A percentile compares a stretch with the other conserved stretches of the same genome.
Evolutionary conservation across 2,797 vertebrate species (phyloP).

Genomic region (Menidia menidia): DNA sequence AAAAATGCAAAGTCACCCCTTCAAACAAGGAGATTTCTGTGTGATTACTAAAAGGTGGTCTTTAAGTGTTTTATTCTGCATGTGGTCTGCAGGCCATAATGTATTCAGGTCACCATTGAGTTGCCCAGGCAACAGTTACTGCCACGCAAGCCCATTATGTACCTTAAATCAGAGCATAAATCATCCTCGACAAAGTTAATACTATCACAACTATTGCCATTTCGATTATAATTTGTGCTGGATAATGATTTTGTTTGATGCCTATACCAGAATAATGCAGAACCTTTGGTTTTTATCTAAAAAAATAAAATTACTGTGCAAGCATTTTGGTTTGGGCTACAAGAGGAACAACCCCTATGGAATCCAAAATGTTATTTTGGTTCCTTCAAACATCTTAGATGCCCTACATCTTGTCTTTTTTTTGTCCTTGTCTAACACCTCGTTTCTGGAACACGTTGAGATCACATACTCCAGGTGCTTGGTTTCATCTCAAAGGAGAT

Average conservation of each 20-base stretch:
- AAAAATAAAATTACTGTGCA: slow-evolving; percentile 21
- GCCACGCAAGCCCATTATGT: slow-evolving; percentile 72
- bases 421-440: slow-evolving; percentile 12
- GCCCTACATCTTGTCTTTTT: slow-evolving; percentile 34
- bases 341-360: slow-evolving; percentile 26
- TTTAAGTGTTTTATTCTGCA: slow-evolving; percentile 37
- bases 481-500: slow-evolving; percentile 68
- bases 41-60: slow-evolving; percentile 50
- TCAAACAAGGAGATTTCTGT: slow-evolving; percentile 12
- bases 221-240: slow-evolving; percentile 55
- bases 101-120: slow-evolving; percentile 71
- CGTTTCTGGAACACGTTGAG: slow-evolving; percentile 20
- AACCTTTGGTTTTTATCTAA: slow-evolving; percentile 47
- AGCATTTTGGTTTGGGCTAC: slow-evolving; percentile 38
- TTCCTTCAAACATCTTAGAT: slow-evolving; percentile 28
- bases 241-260: slow-evolving; percentile 65
- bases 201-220: slow-evolving; percentile 59
- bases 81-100: slow-evolving; percentile 48
- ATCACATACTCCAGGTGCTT: slow-evolving; percentile 3
- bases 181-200: slow-evolving; percentile 73
- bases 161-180: slow-evolving; percentile 76
- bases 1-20: slow-evolving; percentile 36
- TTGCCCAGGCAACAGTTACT: slow-evolving; percentile 51
- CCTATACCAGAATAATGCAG: slow-evolving; percentile 52
- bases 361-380: slow-evolving; percentile 52